Evolutionary conservation across 2,113 vertebrate species (phyloP), one percentile per base, ranked within the genome.

Genomic region (Rhea americana): DNA sequence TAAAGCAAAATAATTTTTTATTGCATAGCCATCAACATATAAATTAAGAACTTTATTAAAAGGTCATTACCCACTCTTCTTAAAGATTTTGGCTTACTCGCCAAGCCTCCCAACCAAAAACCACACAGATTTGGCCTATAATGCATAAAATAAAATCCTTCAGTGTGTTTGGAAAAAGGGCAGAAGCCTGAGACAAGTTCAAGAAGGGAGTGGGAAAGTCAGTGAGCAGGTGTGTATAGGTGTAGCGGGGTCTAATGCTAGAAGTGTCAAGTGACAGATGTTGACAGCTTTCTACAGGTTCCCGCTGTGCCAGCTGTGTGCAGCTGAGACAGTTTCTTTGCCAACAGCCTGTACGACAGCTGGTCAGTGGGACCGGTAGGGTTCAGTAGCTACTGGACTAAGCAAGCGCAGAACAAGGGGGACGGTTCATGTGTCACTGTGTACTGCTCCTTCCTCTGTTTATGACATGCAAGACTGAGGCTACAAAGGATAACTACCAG

Each of bases 11-110:
- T 66, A 79, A 25, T 43, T 81, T 58, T 90, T 86, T 89, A 90
- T 77, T 93, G 77, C 80, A 94, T 55, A 79, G 73, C 96, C 94
- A 91, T 76, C 80, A 93, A 94, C 90, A 93, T 61, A 90, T 51
- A 94, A 94, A 92, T 82, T 55, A 89, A 70, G 39, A 96, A 94
- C 58, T 95, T 90, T 53, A 55, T 65, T 72, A 84, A 73, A 58
- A 91, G 32, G 50, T 94, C 24, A 79, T 96, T 93, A 95, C 88
- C 92, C 85, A 22, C 62, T 90, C 62, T 83, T 95, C 85, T 91
- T 86, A 62, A 79, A 90, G 55, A 73, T 73, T 71, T 83, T 95
- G 55, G 50, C 91, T 95, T 89, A 85, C 26, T 94, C 88, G 79
- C 55, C 94, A 79, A 88, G 48, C 53, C 91, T 83, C 88, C 90